phyloP scores from a whole-genome alignment of 2,113 vertebrate species.

The Spermophilus dauricus region DNA sequence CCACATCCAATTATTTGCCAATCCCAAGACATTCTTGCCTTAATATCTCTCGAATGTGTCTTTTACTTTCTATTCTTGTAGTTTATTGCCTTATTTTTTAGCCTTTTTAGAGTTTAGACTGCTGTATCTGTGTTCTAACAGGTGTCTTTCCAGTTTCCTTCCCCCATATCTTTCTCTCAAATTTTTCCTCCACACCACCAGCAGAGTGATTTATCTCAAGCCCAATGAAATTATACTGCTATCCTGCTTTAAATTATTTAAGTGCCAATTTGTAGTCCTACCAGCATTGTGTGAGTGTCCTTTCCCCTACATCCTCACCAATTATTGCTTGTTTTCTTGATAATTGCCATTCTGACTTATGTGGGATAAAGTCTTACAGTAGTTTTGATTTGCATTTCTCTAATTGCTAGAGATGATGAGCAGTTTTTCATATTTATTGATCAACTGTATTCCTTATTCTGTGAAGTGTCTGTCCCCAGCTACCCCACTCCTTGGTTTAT shows the following conservation, averaged over 20 bases:
- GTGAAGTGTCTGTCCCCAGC: too few species aligned
- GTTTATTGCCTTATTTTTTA: slow-evolving; percentile 29
- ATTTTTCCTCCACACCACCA: neutral
- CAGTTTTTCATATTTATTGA: too few species aligned
- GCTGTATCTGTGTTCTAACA: neutral
- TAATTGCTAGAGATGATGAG: too few species aligned
- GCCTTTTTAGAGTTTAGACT: neutral
- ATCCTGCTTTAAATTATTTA: slow-evolving; percentile 4
- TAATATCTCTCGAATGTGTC: neutral
- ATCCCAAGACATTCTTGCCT: slow-evolving; percentile 7
- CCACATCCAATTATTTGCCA: neutral
- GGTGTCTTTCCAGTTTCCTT: neutral
- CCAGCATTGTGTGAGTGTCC: too few species aligned
- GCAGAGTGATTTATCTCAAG: neutral
- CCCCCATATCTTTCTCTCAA: neutral
- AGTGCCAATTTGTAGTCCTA: neutral
- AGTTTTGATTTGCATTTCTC: too few species aligned
- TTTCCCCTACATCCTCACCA: too few species aligned
- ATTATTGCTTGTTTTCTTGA: too few species aligned
- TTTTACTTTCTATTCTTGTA: neutral
- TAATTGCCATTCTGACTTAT: too few species aligned
- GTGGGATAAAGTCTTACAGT: too few species aligned
- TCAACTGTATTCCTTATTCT: too few species aligned
- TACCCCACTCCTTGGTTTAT: too few species aligned
- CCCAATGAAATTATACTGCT: neutral